phyloP scores from a whole-genome alignment of 2,888 invertebrate genomes.

The Isoperla grammatica region DNA sequence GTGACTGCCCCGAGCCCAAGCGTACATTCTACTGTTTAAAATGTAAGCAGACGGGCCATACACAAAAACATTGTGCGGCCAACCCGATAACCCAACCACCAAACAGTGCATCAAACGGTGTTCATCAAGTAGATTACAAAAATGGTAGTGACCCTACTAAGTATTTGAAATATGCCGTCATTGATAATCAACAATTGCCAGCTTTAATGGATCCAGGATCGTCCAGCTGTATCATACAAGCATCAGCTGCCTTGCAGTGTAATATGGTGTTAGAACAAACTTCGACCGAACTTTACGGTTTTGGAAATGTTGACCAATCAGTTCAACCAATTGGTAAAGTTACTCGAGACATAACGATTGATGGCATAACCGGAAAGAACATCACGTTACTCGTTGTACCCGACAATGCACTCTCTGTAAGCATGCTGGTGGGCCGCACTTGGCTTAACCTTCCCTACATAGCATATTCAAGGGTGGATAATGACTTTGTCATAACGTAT shows the following conservation, averaged over 20 bases:
- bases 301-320: not conserved
- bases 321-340: not conserved
- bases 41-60: no score
- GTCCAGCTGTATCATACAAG: slow-evolving; percentile 2
- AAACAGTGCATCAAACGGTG: no score
- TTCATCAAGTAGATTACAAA: no score
- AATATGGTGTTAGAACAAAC: not conserved
- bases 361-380: not conserved
- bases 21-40: no score
- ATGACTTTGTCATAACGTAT: not conserved
- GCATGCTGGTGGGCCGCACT: not conserved
- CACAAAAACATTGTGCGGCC: no score
- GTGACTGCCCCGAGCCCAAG: no score
- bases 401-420: not conserved
- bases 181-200: not conserved
- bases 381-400: not conserved
- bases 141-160: no score
- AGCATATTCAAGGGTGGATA: not conserved
- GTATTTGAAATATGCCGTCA: no score
- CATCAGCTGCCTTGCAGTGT: no score
- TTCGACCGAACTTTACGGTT: not conserved
- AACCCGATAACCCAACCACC: no score
- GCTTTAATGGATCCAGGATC: not conserved
- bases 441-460: not conserved
- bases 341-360: not conserved